phyloP scores from a whole-genome alignment of 1,140 invertebrate genomes.

The Euura saliciscinereae region DNA sequence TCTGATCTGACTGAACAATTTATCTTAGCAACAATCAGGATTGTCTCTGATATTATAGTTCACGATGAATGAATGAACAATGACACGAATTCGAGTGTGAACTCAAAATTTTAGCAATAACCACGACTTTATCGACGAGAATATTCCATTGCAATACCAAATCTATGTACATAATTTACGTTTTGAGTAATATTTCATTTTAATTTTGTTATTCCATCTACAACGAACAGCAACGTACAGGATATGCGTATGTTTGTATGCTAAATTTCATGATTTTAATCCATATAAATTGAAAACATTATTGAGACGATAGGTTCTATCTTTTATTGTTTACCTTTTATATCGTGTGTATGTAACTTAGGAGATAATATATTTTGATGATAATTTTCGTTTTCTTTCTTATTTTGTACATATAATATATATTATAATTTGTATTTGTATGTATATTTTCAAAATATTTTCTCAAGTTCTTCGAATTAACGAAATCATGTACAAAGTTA shows the following conservation, averaged over 20 bases:
- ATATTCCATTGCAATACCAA: neutral
- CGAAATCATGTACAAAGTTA: slow-evolving; percentile 50
- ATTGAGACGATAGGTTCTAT: neutral
- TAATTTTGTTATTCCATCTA: neutral
- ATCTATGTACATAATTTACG: neutral
- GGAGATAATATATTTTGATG: neutral
- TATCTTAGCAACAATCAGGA: too few species aligned
- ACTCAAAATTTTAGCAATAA: neutral
- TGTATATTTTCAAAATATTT: slow-evolving; percentile 12
- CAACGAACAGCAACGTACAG: neutral
- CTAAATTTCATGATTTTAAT: neutral
- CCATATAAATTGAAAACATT: neutral
- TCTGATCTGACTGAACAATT: too few species aligned
- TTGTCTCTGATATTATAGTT: too few species aligned
- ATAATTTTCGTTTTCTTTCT: neutral
- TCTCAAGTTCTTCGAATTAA: neutral
- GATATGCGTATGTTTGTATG: neutral
- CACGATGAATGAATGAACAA: neutral
- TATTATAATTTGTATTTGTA: neutral
- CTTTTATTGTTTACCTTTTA: neutral
- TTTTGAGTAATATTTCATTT: neutral
- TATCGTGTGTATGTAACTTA: neutral
- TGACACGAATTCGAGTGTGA: neutral
- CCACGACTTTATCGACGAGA: neutral
- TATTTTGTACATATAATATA: neutral